These are phyloP conservation scores for Hemichromis elongatus DNA, from an alignment of 2,113 vertebrate species.

Conservation along the genomic window DNA sequence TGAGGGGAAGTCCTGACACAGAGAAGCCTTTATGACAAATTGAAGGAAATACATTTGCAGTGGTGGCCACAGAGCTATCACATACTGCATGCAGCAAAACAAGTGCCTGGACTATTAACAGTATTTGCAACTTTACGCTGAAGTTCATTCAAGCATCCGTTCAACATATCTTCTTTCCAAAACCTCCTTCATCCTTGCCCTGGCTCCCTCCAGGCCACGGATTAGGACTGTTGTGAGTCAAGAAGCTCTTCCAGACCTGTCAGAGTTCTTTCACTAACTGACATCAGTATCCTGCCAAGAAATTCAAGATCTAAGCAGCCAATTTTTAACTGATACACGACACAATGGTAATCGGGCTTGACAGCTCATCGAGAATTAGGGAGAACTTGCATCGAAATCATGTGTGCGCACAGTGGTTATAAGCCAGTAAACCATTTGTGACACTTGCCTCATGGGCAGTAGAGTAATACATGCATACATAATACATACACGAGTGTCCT, in stretches of 20 bases:
- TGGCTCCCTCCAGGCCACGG: constrained; percentile 1
- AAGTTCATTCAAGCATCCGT: constrained; percentile 18
- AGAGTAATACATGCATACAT: not conserved
- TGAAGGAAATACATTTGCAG: constrained; percentile 58
- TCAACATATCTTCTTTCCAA: not conserved
- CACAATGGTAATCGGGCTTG: constrained; percentile 8
- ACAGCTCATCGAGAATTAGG: constrained; percentile 35
- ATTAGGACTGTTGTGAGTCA: constrained; percentile 29
- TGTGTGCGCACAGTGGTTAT: constrained; percentile 7
- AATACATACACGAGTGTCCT: not conserved
- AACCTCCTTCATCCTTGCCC: not conserved
- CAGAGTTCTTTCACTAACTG: constrained; percentile 23
- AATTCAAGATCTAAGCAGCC: not conserved
- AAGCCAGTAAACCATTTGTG: not conserved
- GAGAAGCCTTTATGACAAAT: constrained; percentile 53
- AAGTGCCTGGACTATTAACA: constrained; percentile 22
- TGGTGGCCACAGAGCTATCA: constrained; percentile 28
- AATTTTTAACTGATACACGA: constrained; percentile 25
- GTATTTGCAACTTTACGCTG: constrained; percentile 23
- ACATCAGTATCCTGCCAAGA: constrained; percentile 19
- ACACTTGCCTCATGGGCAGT: constrained; percentile 3
- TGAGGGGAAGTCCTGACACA: constrained; percentile 29
- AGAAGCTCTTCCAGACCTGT: constrained; percentile 36
- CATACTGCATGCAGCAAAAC: constrained; percentile 19
- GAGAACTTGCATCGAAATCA: not conserved